Evolutionary conservation across 2,797 vertebrate genomes (phyloP), one percentile per base, ranked within the genome.

Genomic region (Kryptopterus vitreolus): DNA sequence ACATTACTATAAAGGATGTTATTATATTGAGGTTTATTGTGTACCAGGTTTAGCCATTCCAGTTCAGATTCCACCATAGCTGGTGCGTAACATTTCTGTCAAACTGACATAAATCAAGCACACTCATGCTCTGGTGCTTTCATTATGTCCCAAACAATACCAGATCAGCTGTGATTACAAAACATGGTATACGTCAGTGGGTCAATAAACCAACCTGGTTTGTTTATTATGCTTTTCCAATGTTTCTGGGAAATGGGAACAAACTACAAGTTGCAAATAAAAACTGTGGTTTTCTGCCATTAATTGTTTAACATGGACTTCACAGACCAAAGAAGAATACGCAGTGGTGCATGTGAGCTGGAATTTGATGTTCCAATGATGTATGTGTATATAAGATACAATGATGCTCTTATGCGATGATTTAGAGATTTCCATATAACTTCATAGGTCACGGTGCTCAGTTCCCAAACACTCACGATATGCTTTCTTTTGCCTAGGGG

Each of bases 391-490:
- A n/a, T n/a, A n/a, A n/a, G n/a, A n/a, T n/a, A n/a, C n/a, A n/a
- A n/a, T 10, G 26, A 3, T 26, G 38, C 12, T 3, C 48, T n/a
- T 10, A 71, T 4, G 5, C 33, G 48, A 55, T 0, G 2, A 24
- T 70, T 70, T 29, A 6, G 20, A 48, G 18, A 48, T 68, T 33
- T 18, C 38, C 13, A 46, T 43, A 68, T 12, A 33, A 31, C 69
- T 22, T 3, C 1, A 11, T 13, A 35, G 35, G 6, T 35, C 55
- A 9, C 29, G 1, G 16, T 16, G 26, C 20, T 55, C 1, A 55
- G 24, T 38, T 12, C 10, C 29, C 55, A 80, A 80, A 57, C 81
- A 82, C 48, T 84, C 76, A 24, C 18, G 83, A 62, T 78, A 57
- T 59, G 58, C 71, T 43, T 79, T 85, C 73, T 13, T 35, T 70